Conservation (phyloP, 2,888 invertebrate genomes). For the Leptinotarsa haldemani region DNA sequence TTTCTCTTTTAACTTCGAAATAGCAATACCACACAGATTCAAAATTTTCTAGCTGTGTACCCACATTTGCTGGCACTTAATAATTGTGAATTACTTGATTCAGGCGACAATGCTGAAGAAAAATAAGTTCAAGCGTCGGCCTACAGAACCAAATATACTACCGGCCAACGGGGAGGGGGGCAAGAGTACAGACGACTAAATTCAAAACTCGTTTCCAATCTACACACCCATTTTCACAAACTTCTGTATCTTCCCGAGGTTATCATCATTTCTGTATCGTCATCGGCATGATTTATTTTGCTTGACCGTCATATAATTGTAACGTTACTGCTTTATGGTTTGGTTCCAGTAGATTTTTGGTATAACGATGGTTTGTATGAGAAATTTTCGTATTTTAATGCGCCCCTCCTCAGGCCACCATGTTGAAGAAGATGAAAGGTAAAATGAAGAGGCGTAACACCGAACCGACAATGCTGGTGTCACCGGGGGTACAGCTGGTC, state of each 20-base stretch:
- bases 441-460: slow-evolving; percentile 98
- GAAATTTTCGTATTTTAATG: slow-evolving; percentile 31
- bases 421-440: slow-evolving; percentile 97
- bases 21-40: not conserved
- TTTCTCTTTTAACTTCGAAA: not conserved
- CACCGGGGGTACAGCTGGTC: slow-evolving; percentile 67
- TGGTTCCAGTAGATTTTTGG: slow-evolving; percentile 20
- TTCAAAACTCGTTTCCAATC: slow-evolving; percentile 51
- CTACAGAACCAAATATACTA: slow-evolving; percentile 84
- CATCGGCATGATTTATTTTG: slow-evolving; percentile 29
- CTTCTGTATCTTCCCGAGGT: slow-evolving; percentile 40
- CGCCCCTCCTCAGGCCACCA: slow-evolving; percentile 89
- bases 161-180: slow-evolving; percentile 73
- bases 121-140: slow-evolving; percentile 97
- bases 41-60: not conserved
- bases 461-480: slow-evolving; percentile 80
- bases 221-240: slow-evolving; percentile 50
- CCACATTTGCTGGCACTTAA: slow-evolving; percentile 9
- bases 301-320: slow-evolving; percentile 22
- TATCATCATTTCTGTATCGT: slow-evolving; percentile 39
- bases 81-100: slow-evolving; percentile 50
- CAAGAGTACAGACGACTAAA: slow-evolving; percentile 72
- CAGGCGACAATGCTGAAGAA: slow-evolving; percentile 99
- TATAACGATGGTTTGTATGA: slow-evolving; percentile 15
- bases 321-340: slow-evolving; percentile 24